Percentiles rank a stretch among this genome's conserved stretches.
Conservation (phyloP, 2,113 vertebrate genomes). For the Sorex araneus region DNA sequence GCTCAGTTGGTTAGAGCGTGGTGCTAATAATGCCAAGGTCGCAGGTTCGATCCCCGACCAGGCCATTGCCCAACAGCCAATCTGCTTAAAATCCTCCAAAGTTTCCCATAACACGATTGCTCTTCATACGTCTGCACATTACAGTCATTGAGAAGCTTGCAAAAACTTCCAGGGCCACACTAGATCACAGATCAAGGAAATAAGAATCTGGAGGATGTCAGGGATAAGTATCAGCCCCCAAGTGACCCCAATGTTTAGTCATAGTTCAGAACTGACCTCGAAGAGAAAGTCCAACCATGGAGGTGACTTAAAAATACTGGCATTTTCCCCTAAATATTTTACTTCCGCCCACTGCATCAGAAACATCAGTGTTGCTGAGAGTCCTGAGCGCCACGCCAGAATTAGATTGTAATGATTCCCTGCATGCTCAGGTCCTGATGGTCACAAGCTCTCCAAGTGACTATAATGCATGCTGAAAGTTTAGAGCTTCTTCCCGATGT, state of each 20-base stretch:
- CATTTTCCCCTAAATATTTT: not conserved
- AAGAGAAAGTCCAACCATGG: not conserved
- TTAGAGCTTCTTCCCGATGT: not conserved
- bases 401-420: not conserved
- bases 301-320: not conserved
- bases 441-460: slow-evolving; percentile 6
- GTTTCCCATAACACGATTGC: not conserved
- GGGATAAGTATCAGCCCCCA: not conserved
- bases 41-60: no score
- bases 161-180: not conserved
- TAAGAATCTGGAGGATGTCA: not conserved
- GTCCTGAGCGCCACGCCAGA: not conserved
- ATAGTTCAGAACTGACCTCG: not conserved
- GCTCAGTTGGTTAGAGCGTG: no score
- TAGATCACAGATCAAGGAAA: slow-evolving; percentile 22
- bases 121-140: not conserved
- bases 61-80: not conserved
- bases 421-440: slow-evolving; percentile 1
- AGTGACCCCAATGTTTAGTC: not conserved
- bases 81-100: not conserved
- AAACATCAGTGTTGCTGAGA: not conserved
- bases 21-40: no score
- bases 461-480: not conserved
- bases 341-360: not conserved
- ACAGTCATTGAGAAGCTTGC: not conserved